Evolutionary conservation across 1,140 invertebrate species (phyloP).

Genomic region (Cotesia chilonis): DNA sequence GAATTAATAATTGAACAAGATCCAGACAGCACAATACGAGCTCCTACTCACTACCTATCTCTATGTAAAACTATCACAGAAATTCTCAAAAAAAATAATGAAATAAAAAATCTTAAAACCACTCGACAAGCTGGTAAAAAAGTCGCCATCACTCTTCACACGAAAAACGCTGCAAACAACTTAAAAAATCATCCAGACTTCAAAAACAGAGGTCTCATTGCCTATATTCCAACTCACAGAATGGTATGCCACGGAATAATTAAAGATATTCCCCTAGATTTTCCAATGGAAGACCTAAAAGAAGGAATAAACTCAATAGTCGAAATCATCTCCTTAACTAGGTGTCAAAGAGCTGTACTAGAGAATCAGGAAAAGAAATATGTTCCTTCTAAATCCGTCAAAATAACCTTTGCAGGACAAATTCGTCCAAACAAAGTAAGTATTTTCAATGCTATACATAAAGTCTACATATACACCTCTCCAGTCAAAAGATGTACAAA

Average conservation of each 20-base stretch:
- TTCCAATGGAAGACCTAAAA: neutral
- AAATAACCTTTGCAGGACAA: neutral
- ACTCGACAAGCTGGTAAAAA: neutral
- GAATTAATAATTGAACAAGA: too few relatives aligned
- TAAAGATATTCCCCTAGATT: neutral
- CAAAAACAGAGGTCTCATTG: neutral
- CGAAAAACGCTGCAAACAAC: neutral
- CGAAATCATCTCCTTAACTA: too few relatives aligned
- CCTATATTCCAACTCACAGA: neutral
- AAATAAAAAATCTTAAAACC: too few relatives aligned
- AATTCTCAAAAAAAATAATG: too few relatives aligned
- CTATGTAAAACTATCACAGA: too few relatives aligned
- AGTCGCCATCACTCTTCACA: neutral
- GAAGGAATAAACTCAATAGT: neutral
- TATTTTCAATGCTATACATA: neutral
- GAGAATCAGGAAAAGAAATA: neutral
- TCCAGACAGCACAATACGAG: too few relatives aligned
- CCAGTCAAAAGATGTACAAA: conserved; percentile 1
- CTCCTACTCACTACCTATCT: too few relatives aligned
- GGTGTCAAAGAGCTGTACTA: neutral
- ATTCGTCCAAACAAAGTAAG: neutral
- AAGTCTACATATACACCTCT: neutral
- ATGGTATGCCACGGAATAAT: neutral
- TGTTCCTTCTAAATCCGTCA: neutral
- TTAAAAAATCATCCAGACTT: neutral